A percentile compares a stretch with the other conserved stretches of the same genome.
Conservation (phyloP, 92 coral and sea anemone species). For the Epizoanthus rinbou region DNA sequence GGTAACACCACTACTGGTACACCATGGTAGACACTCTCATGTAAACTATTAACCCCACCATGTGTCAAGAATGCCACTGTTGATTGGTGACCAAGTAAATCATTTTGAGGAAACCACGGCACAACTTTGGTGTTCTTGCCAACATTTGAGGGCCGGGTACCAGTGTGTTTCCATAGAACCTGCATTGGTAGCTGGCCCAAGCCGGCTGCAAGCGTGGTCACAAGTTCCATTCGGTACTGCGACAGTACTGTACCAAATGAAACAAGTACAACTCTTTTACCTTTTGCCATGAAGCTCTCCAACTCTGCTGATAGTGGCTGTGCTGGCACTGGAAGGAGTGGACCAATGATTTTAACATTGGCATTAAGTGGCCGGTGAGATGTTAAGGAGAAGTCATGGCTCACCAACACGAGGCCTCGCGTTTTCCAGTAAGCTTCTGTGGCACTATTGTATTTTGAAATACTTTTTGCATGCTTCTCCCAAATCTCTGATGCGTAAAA, state of each 20-base stretch:
- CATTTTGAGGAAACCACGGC: slow-evolving; percentile 37
- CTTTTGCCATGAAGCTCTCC: background rate
- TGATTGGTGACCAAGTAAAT: slow-evolving; percentile 28
- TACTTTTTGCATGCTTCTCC: slow-evolving; percentile 28
- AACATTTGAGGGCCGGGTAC: background rate
- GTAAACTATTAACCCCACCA: slow-evolving; percentile 17
- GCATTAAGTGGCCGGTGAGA: slow-evolving; percentile 17
- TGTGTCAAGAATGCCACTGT: slow-evolving; percentile 18
- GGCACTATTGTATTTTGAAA: background rate
- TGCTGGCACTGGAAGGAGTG: background rate
- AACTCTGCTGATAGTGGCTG: slow-evolving; percentile 1
- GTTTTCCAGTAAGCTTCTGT: slow-evolving; percentile 15
- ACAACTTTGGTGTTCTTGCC: slow-evolving; percentile 21
- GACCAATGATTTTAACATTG: slow-evolving; percentile 21
- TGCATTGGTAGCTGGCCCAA: background rate
- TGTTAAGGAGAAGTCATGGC: slow-evolving; percentile 22
- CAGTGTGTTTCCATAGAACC: slow-evolving; percentile 35
- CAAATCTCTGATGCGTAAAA: background rate
- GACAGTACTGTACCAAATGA: slow-evolving; percentile 25
- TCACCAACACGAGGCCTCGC: slow-evolving; percentile 16
- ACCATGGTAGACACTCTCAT: slow-evolving; percentile 30
- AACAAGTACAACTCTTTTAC: slow-evolving; percentile 20
- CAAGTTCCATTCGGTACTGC: background rate
- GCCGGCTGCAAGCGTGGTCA: background rate
- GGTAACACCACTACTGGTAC: slow-evolving; percentile 27